Conservation (phyloP, 2,797 vertebrate genomes). For the Enteromius anoplus region DNA sequence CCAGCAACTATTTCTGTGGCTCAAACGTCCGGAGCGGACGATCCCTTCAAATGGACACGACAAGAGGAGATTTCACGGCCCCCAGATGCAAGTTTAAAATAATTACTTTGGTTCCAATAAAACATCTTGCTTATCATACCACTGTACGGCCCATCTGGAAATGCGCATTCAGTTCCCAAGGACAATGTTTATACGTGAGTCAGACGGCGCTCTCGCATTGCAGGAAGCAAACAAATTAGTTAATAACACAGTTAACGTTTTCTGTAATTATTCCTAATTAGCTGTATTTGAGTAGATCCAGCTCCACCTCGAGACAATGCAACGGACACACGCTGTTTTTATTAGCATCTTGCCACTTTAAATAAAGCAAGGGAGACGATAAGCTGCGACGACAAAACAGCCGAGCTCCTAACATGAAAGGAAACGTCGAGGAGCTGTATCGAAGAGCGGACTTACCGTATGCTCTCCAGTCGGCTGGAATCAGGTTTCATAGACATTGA, state of each 20-base stretch:
- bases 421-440: background rate
- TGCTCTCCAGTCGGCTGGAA: constrained; percentile 97
- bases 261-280: constrained; percentile 56
- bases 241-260: constrained; percentile 51
- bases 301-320: background rate
- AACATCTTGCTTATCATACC: constrained; percentile 32
- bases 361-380: constrained; percentile 27
- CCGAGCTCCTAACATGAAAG: background rate
- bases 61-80: constrained; percentile 45
- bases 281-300: constrained; percentile 3
- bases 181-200: constrained; percentile 44
- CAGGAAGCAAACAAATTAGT: background rate
- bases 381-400: background rate
- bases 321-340: background rate
- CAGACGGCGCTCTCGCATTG: constrained; percentile 19
- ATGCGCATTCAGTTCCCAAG: constrained; percentile 37
- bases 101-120: constrained; percentile 39
- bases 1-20: constrained; percentile 69
- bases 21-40: constrained; percentile 69
- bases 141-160: constrained; percentile 22
- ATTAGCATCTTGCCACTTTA: background rate
- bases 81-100: constrained; percentile 44
- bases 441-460: constrained; percentile 87
- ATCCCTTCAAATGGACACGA: constrained; percentile 63
- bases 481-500: constrained; percentile 99